These are phyloP conservation scores for Saturnia pavonia DNA, from an alignment of 2,888 invertebrate species.

Conservation along the genomic window DNA sequence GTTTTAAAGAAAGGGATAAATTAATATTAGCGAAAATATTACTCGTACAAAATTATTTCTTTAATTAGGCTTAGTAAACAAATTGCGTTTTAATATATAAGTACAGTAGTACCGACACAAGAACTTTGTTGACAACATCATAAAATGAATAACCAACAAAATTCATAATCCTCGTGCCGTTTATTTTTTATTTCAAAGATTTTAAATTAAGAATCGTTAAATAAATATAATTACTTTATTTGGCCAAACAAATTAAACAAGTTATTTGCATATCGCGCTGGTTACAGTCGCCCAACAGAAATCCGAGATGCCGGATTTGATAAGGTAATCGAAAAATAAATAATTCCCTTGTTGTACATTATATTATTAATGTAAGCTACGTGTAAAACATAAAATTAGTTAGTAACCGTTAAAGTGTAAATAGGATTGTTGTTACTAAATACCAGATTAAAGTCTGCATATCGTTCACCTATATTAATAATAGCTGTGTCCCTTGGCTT, in stretches of 20 bases:
- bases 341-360: slow-evolving; percentile 13
- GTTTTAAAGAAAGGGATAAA: background rate
- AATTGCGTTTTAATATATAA: no score
- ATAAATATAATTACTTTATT: slow-evolving; percentile 10
- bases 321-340: slow-evolving; percentile 28
- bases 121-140: background rate
- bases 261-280: slow-evolving; percentile 27
- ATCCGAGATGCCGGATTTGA: slow-evolving; percentile 31
- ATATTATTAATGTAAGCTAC: background rate
- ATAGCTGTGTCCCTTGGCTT: no score
- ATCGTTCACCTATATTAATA: no score
- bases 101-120: no score
- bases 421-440: background rate
- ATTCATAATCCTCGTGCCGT: background rate
- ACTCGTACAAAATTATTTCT: no score
- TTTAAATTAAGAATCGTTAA: background rate
- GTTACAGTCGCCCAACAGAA: slow-evolving; percentile 33
- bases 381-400: background rate
- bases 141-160: background rate
- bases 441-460: no score
- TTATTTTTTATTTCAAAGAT: background rate
- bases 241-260: slow-evolving; percentile 24
- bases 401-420: background rate
- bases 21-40: background rate
- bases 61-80: no score